phyloP scores from a whole-genome alignment of 2,113 vertebrate genomes.

The Gallinago undulata region DNA sequence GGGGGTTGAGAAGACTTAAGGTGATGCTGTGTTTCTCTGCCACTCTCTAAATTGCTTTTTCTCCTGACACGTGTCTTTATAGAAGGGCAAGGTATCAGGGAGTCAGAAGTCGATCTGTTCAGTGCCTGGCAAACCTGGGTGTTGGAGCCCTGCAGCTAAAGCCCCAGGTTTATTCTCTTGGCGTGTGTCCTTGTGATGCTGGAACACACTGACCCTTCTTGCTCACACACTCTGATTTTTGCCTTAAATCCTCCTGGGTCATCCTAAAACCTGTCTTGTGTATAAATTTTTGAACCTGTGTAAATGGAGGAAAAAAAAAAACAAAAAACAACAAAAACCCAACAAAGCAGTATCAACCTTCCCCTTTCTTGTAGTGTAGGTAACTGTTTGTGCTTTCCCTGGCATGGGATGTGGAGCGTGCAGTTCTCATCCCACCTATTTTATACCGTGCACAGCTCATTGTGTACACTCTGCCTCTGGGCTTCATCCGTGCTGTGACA shows the following conservation, averaged over 20 bases:
- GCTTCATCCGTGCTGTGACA: not conserved
- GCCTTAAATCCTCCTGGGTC: not conserved
- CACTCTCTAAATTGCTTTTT: not conserved
- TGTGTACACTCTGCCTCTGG: not conserved
- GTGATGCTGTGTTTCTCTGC: not conserved
- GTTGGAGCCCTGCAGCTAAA: not conserved
- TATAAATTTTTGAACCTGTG: not conserved
- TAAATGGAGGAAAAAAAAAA: too few species aligned
- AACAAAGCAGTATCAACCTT: too few species aligned
- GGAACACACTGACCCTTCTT: not conserved
- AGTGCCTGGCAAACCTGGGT: not conserved
- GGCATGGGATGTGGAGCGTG: rapidly evolving
- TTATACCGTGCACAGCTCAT: not conserved
- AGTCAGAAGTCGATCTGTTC: not conserved
- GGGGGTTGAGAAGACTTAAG: not conserved
- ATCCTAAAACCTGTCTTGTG: not conserved
- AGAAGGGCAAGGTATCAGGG: not conserved
- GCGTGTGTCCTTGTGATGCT: rapidly evolving
- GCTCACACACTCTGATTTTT: rapidly evolving
- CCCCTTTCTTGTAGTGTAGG: too few species aligned
- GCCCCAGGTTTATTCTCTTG: not conserved
- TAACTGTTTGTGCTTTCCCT: not conserved
- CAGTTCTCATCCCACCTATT: not conserved
- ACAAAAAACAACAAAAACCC: not conserved
- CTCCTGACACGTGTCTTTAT: not conserved